Base-by-base conservation (phyloP, 1,140 invertebrate species). In the Aplysia californica region DNA sequence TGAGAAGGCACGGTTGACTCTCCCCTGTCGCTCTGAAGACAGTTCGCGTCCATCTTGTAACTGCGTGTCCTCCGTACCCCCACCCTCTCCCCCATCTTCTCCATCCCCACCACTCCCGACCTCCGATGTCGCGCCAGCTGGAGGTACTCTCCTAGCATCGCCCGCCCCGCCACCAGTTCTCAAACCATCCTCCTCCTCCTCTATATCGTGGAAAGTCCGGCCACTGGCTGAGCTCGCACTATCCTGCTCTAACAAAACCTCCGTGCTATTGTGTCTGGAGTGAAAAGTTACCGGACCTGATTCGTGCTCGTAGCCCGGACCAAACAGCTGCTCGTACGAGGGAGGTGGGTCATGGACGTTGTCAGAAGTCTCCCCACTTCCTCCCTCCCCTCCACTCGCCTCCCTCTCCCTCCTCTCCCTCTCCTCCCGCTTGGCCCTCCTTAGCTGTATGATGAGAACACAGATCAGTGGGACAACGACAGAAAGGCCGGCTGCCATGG, bases 401-500 rank as follows among this genome's bases (percentile, higher is more conserved):
- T 26, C 1, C 35, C 26, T 39, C 20, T 26, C 35, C 1, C 55
- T 65, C 21, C 78, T 58, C 18, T 65, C 41, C 38, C 61, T 26
- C 38, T 79, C 78, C 44, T 80, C 79, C 21, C 75, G 55, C 65
- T 77, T 80, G 29, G 75, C 69, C 29, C 67, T 55, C 18, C 76
- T 31, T 29, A 80, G 66, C 75, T 80, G 79, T 21, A 80, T 61
- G 41, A 80, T 41, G 0, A 80, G 79, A 21, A 80, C 75, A 35
- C 75, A 80, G 38, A 77, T 73, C 18, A 80, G 79, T 2, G 79
- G 79, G 6, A 80, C 65, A 3, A 80, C 70, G 23, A 80, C 79
- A 15, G 79, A 77, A 1, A 76, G 71, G 5, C 79, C 79, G 0
- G 79, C 79, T 15, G 75, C 79, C 71, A 80, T 75, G 31, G 79